Conservation (phyloP, 1,140 invertebrate species). For the Drosophila neocordata region DNA sequence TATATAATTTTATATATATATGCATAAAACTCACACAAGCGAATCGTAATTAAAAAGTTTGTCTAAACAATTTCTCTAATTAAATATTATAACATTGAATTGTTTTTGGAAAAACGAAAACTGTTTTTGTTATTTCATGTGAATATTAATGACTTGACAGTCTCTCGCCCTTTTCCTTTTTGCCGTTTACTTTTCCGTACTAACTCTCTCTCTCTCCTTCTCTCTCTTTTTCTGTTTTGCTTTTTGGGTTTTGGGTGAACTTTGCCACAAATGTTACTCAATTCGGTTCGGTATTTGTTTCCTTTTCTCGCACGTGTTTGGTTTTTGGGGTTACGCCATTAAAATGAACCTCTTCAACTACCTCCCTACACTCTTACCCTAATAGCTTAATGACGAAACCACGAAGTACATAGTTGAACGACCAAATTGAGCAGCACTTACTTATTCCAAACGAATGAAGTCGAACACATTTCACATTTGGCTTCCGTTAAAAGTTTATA, state of each 20-base stretch:
- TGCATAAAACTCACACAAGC: constrained; percentile 29
- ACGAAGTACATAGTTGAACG: constrained; percentile 73
- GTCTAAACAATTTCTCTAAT: constrained; percentile 78
- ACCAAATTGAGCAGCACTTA: constrained; percentile 76
- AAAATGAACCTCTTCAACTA: constrained; percentile 28
- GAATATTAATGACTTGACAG: constrained; percentile 76
- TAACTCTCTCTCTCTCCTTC: too few relatives aligned
- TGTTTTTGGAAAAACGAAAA: constrained; percentile 26
- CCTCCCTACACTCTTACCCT: constrained; percentile 5
- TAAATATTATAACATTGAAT: constrained; percentile 67
- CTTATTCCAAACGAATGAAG: constrained; percentile 62
- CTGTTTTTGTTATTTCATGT: constrained; percentile 44
- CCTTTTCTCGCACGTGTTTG: constrained; percentile 26
- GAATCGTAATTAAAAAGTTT: constrained; percentile 72
- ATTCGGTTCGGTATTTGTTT: constrained; percentile 49
- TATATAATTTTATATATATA: not conserved
- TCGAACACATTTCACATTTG: constrained; percentile 36
- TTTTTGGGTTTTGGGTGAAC: constrained; percentile 39
- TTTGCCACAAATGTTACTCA: constrained; percentile 73
- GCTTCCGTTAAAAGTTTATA: constrained; percentile 3
- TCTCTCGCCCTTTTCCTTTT: not conserved
- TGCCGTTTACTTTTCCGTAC: too few relatives aligned
- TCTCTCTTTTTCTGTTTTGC: not conserved
- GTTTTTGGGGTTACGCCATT: constrained; percentile 37
- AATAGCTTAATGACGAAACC: constrained; percentile 78